Evolutionary conservation across 2,888 invertebrate genomes (phyloP).

Genomic region (Strigamia crassipes): DNA sequence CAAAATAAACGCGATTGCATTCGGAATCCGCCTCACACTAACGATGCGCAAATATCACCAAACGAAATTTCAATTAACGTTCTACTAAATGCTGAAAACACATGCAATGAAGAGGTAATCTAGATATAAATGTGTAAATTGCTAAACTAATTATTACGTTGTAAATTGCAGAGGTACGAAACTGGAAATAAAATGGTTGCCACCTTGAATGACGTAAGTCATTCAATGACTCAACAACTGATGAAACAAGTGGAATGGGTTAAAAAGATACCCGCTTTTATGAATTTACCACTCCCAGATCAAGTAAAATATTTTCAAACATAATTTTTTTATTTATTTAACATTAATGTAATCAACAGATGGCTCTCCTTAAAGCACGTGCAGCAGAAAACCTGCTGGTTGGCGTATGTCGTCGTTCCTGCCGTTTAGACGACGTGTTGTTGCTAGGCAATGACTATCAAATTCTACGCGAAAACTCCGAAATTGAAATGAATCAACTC

Average conservation of each 20-base stretch:
- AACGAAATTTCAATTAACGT: conserved; percentile 85
- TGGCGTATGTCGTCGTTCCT: conserved; percentile 89
- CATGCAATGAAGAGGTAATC: conserved; percentile 82
- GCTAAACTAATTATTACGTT: too few species aligned
- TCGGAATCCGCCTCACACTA: conserved; percentile 88
- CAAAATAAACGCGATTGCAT: conserved; percentile 98
- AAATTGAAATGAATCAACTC: conserved; percentile 88
- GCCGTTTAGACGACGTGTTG: conserved; percentile 87
- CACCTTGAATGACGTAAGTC: conserved; percentile 93
- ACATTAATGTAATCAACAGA: conserved; percentile 62
- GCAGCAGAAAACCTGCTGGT: conserved; percentile 93
- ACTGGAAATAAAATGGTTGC: conserved; percentile 81
- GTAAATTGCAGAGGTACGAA: background rate
- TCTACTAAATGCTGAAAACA: conserved; percentile 87
- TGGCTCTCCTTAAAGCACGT: conserved; percentile 90
- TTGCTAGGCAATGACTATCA: conserved; percentile 95
- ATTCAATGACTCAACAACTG: conserved; percentile 96
- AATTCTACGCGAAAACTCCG: conserved; percentile 78
- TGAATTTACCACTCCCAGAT: conserved; percentile 90
- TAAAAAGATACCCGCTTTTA: conserved; percentile 96
- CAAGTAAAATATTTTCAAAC: conserved; percentile 72
- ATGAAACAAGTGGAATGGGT: conserved; percentile 97
- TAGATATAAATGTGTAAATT: too few species aligned
- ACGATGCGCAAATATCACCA: conserved; percentile 79
- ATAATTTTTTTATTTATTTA: background rate